phyloP scores from a whole-genome alignment of 2,888 invertebrate species.

The Teinopalpus imperialis region DNA sequence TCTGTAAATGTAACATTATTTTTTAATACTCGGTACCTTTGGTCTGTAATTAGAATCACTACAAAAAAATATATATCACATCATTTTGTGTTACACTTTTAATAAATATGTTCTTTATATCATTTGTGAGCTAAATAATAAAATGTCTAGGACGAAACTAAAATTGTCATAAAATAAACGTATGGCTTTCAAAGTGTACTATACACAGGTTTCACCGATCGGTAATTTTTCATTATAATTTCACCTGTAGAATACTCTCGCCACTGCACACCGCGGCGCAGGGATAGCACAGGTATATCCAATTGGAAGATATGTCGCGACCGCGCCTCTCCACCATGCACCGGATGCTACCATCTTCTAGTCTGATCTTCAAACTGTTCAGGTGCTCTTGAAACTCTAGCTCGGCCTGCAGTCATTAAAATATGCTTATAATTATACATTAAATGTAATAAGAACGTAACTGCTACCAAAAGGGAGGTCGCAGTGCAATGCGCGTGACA shows the following conservation, averaged over 20 bases:
- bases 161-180: too few species aligned
- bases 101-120: too few species aligned
- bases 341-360: conserved; percentile 66
- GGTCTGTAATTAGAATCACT: too few species aligned
- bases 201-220: too few species aligned
- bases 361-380: conserved; percentile 66
- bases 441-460: not conserved
- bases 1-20: conserved; percentile 44
- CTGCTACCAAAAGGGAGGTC: not conserved
- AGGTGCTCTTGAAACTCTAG: conserved; percentile 68
- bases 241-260: conserved; percentile 67
- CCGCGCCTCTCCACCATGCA: conserved; percentile 72
- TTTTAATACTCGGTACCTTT: too few species aligned
- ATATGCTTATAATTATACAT: too few species aligned
- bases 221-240: too few species aligned
- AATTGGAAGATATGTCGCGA: conserved; percentile 66
- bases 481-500: not conserved
- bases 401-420: conserved; percentile 57
- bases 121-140: too few species aligned
- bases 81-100: too few species aligned
- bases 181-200: too few species aligned
- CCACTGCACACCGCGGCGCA: conserved; percentile 76
- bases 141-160: too few species aligned
- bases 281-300: conserved; percentile 77
- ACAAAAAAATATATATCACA: too few species aligned